Conservation (phyloP, 2,888 invertebrate species). For the Latheticus oryzae region DNA sequence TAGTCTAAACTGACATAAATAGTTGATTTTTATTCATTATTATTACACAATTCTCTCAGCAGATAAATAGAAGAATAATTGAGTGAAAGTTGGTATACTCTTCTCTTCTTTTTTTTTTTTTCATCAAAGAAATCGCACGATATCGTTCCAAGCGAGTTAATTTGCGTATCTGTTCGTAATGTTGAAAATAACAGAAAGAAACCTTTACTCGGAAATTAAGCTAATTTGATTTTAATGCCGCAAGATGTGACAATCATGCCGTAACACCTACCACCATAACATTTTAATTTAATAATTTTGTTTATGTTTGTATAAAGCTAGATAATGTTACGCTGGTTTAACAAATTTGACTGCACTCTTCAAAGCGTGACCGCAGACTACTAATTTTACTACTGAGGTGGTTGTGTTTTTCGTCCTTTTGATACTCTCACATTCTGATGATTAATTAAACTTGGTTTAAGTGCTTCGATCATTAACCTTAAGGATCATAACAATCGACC, state of each 20-base stretch:
- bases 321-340: conserved; percentile 58
- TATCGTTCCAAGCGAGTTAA: conserved; percentile 48
- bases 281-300: conserved; percentile 66
- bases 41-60: conserved; percentile 1
- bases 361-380: conserved; percentile 50
- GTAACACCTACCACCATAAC: conserved; percentile 65
- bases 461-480: conserved; percentile 15
- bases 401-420: too few relatives aligned
- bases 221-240: conserved; percentile 66
- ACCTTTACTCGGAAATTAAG: conserved; percentile 51
- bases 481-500: conserved; percentile 5
- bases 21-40: conserved; percentile 9
- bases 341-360: conserved; percentile 55
- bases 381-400: conserved; percentile 29
- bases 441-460: conserved; percentile 14
- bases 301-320: conserved; percentile 58
- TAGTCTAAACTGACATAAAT: conserved; percentile 13
- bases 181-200: conserved; percentile 41
- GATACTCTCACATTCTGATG: too few relatives aligned
- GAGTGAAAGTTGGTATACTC: conserved; percentile 31
- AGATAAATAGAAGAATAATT: conserved; percentile 22
- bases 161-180: conserved; percentile 58
- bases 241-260: conserved; percentile 64
- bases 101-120: conserved; percentile 34
- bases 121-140: conserved; percentile 33